Evolutionary conservation across 2,113 vertebrate species (phyloP).

Genomic region (Saimiri boliviensis): DNA sequence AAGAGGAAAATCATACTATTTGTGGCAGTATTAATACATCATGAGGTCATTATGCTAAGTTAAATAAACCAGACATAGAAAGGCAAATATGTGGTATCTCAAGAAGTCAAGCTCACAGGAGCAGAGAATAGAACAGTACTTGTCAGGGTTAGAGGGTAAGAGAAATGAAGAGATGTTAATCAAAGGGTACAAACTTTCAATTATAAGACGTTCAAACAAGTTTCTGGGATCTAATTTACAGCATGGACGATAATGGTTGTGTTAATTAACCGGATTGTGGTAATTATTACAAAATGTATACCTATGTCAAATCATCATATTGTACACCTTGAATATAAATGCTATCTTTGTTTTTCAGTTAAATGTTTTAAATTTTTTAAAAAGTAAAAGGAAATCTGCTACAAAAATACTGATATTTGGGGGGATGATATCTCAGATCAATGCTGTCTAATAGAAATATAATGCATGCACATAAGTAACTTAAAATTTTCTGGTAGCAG

Average conservation of each 20-base stretch:
- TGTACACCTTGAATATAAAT: neutral
- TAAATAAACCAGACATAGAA: neutral
- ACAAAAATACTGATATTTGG: neutral
- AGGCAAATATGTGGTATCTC: neutral
- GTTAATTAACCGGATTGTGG: neutral
- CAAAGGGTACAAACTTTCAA: neutral
- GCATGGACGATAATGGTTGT: neutral
- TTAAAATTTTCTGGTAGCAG: neutral
- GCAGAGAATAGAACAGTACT: neutral
- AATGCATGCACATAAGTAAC: neutral
- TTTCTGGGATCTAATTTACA: neutral
- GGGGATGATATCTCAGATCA: neutral
- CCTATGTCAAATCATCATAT: neutral
- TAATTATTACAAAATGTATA: neutral
- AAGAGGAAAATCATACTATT: neutral
- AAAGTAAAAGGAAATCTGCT: neutral
- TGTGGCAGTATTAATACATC: neutral
- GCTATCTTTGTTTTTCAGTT: neutral
- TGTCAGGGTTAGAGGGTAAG: neutral
- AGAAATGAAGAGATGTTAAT: neutral
- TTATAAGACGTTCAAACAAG: neutral
- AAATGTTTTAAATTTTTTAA: neutral
- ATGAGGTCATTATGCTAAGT: neutral
- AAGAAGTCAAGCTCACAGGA: neutral
- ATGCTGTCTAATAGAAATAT: neutral